These are phyloP conservation scores for Minunthozetes semirufus DNA, from an alignment of 2,888 invertebrate species.

Conservation along the genomic window DNA sequence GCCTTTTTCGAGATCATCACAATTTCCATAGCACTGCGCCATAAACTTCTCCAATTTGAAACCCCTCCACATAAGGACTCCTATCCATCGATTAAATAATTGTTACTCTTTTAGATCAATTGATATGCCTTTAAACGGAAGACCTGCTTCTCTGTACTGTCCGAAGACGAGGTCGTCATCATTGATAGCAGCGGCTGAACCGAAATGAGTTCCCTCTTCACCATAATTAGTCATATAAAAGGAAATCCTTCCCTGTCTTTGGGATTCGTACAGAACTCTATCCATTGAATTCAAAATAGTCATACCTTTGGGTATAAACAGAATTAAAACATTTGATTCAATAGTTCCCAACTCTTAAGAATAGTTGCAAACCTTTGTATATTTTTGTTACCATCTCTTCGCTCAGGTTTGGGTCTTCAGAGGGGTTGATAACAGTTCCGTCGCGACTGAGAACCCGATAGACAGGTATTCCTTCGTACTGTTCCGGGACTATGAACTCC, in stretches of 20 bases:
- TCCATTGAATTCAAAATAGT: no score
- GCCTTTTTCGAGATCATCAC: constrained; percentile 73
- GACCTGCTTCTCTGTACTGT: constrained; percentile 91
- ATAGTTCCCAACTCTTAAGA: no score
- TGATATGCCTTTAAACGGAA: neutral
- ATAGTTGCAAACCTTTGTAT: no score
- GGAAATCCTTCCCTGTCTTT: constrained; percentile 89
- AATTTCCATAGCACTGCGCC: constrained; percentile 95
- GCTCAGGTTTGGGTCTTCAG: constrained; percentile 42
- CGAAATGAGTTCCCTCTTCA: constrained; percentile 92
- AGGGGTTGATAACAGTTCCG: constrained; percentile 64
- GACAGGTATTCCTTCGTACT: constrained; percentile 59
- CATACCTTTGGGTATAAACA: no score
- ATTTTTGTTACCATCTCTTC: constrained; percentile 79
- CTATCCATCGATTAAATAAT: constrained; percentile 47
- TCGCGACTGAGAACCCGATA: constrained; percentile 61
- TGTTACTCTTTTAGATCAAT: neutral
- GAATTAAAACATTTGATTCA: no score
- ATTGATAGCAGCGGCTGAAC: constrained; percentile 82
- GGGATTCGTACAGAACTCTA: constrained; percentile 91
- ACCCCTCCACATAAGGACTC: constrained; percentile 85
- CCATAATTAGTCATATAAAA: constrained; percentile 99
- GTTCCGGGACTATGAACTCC: constrained; percentile 56
- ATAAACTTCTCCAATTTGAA: constrained; percentile 74
- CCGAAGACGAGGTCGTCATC: constrained; percentile 80